Evolutionary conservation across 2,888 invertebrate genomes (phyloP), one percentile per base, ranked within the genome.

Genomic region (Plemyria rubiginata): DNA sequence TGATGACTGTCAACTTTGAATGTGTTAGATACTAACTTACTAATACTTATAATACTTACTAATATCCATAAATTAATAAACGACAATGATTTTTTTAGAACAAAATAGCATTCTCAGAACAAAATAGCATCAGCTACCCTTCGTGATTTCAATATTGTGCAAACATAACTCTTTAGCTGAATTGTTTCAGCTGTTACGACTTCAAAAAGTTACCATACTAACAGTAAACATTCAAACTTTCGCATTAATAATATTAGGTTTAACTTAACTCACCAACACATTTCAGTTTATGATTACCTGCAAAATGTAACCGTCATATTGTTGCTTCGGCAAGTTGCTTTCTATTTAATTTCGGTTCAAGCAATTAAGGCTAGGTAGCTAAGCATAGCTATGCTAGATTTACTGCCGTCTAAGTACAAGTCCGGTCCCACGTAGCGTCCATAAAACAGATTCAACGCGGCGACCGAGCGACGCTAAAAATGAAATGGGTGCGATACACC

Each of bases 401-500:
- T 81, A 82, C 82, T 78, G 78, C 60, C 76, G 74, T 74, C 80
- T 81, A 79, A 81, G 81, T 78, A 80, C 75, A 70, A 66, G 74
- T 72, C 74, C 74, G 65, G 70, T 67, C 83, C 80, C 91, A 91
- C 91, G 91, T 91, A 78, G 71, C 70, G 58, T 71, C 85, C 81
- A 87, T 91, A 91, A 91, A 91, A 85, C 84, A 85, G 88, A 85
- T 85, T 87, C 82, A 60, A 55, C 55, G 60, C 48, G 68, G 54
- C 45, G 64, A 67, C 55, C 55, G 55, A 49, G 40, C 48, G 55
- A 55, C 68, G 67, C 70, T 70, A 71, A 70, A 72, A 72, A 75
- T 76, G 76, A 77, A 76, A 75, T 70, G 71, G 70, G 68, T 68
- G 62, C 74, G 70, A 75, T 71, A 76, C 70, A 70, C 73, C 70